These are phyloP conservation scores for Oikopleura vanhoeffeni DNA, from an alignment of 23 tunicate genomes.

Conservation along the genomic window DNA sequence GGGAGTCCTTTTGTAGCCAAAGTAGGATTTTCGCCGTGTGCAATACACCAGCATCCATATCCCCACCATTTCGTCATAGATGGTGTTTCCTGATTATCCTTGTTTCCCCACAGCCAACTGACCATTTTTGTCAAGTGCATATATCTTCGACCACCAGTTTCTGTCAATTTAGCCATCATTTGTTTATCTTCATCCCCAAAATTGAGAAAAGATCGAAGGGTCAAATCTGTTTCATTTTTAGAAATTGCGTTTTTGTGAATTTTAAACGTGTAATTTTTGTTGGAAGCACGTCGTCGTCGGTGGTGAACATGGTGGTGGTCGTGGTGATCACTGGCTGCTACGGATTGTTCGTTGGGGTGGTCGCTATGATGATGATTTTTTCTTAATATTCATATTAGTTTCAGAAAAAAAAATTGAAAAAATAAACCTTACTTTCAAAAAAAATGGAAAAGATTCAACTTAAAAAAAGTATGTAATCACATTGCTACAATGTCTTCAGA, in stretches of 20 bases:
- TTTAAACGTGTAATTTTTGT: neutral
- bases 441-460: no score
- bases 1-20: conserved; percentile 1
- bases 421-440: no score
- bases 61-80: neutral
- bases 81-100: neutral
- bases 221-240: neutral
- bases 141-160: neutral
- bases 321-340: no score
- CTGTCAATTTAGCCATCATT: neutral
- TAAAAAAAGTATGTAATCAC: no score
- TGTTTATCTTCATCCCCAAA: neutral
- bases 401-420: no score
- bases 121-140: neutral
- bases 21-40: neutral
- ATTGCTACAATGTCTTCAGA: no score
- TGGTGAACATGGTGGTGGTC: no score
- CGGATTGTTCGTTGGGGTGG: no score
- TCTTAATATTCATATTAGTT: no score
- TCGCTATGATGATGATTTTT: no score
- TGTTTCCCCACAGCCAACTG: neutral
- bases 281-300: neutral
- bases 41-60: conserved; percentile 6
- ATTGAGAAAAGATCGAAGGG: neutral
- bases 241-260: neutral